Evolutionary conservation across 2,888 invertebrate genomes (phyloP).

Genomic region (Acanthosepion pharaonis): DNA sequence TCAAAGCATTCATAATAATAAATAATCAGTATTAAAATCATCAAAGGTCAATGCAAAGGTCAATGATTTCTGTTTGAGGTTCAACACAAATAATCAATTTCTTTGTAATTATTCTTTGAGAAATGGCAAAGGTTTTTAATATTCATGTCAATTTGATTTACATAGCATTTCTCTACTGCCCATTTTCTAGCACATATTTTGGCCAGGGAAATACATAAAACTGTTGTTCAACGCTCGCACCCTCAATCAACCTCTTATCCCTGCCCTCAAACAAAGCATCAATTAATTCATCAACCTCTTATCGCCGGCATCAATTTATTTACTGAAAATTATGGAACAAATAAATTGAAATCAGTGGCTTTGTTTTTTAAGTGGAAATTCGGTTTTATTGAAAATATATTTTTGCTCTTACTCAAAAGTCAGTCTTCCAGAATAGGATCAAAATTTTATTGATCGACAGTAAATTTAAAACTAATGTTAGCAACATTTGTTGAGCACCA

Average conservation of each 20-base stretch:
- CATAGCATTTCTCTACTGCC: conserved; percentile 38
- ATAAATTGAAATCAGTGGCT: not conserved
- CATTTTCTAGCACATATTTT: not conserved
- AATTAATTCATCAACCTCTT: not conserved
- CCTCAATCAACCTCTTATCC: not conserved
- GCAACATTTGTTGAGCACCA: not conserved
- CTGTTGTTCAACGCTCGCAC: not conserved
- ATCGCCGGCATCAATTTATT: conserved; percentile 33
- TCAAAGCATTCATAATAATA: not conserved
- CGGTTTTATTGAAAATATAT: not conserved
- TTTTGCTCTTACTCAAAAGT: not conserved
- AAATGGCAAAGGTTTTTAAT: conserved; percentile 37
- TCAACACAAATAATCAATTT: conserved; percentile 33
- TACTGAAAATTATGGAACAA: conserved; percentile 39
- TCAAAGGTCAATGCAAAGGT: not conserved
- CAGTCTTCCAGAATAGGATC: not conserved
- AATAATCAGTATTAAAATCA: conserved; percentile 33
- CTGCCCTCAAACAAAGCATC: not conserved
- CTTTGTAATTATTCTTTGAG: conserved; percentile 22
- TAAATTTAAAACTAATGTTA: not conserved
- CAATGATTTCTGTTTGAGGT: not conserved
- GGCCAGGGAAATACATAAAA: not conserved
- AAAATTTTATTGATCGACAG: not conserved
- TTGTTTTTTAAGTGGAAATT: not conserved
- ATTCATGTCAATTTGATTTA: conserved; percentile 34